Evolutionary conservation across 2,113 vertebrate species (phyloP), one percentile per base, ranked within the genome.

Genomic region (Carlito syrichta): DNA sequence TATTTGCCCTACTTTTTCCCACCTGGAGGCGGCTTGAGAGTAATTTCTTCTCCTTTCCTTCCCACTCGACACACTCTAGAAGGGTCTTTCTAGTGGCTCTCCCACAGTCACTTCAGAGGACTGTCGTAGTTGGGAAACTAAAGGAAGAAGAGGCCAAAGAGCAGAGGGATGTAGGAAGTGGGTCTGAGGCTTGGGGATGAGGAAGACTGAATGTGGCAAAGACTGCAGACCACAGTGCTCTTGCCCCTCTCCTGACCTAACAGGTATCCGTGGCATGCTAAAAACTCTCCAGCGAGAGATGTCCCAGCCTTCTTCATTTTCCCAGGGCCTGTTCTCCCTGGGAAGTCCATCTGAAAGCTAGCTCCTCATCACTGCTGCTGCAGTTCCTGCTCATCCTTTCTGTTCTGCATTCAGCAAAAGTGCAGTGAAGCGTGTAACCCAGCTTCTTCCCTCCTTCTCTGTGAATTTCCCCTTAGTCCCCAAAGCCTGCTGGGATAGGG

Each of bases 341-440:
- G 95, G 56, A 96, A 96, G 95, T 95, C 76, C 74, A 45, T 69
- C 89, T 32, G 96, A 86, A 86, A 83, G 92, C 94, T 43, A 63
- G 85, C 88, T 85, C 73, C 85, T 54, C 63, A 56, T 96, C 86
- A 77, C 62, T 4, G 3, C 83, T 0, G 58, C 96, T 97, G 98
- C 95, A 85, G 91, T 90, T 94, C 74, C 58, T 95, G 83, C 81
- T 89, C 58, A 32, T 69, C 63, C 74, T 73, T 77, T 38, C 68
- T 17, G 69, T 74, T 77, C 93, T 85, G 91, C 84, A 30, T 45
- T 89, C 78, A 58, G 95, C 83, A 89, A 8, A 91, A 97, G 94
- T 89, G 96, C 95, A 94, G 6, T 86, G 94, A 77, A 84, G 94
- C 86, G 3, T 81, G 83, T 35, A 66, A 54, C 89, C 86, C 56